These are phyloP conservation scores for Chaetodon auriga DNA, from an alignment of 2,113 vertebrate genomes.

Conservation along the genomic window DNA sequence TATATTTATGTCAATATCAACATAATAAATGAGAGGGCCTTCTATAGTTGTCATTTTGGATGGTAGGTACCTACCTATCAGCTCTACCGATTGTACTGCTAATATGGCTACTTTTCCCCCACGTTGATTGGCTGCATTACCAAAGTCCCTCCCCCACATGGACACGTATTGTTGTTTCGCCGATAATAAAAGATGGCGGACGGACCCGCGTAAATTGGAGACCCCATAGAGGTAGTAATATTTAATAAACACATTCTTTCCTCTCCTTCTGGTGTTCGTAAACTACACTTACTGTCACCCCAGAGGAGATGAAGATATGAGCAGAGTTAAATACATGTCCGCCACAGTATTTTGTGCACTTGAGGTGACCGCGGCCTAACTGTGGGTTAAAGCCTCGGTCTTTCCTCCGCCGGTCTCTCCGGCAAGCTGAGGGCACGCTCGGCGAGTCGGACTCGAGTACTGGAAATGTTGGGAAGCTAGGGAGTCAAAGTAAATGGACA, in stretches of 20 bases:
- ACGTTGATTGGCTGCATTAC: constrained; percentile 64
- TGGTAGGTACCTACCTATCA: neutral
- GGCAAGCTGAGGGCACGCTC: constrained; percentile 7
- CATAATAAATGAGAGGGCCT: neutral
- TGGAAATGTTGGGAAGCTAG: constrained; percentile 36
- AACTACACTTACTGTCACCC: neutral
- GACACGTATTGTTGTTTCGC: constrained; percentile 76
- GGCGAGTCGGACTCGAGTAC: neutral
- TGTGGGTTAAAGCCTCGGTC: constrained; percentile 59
- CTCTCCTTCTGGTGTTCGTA: neutral
- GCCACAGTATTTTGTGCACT: neutral
- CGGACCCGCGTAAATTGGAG: constrained; percentile 81
- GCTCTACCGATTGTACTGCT: neutral
- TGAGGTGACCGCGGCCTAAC: constrained; percentile 59
- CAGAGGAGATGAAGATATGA: neutral
- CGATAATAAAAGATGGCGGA: constrained; percentile 85
- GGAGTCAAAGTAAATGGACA: constrained; percentile 66
- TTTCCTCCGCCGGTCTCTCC: constrained; percentile 47
- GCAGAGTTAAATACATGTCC: constrained; percentile 13
- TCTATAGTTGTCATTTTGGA: neutral
- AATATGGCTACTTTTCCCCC: constrained; percentile 25
- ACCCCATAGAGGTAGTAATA: constrained; percentile 76
- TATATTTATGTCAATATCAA: neutral
- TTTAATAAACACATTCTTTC: constrained; percentile 28
- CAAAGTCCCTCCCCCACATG: constrained; percentile 66